A percentile compares a stretch with the other conserved stretches of the same genome.
These are phyloP conservation scores for Acanthurus tractus DNA, from an alignment of 2,797 vertebrate genomes.

Conservation along the genomic window DNA sequence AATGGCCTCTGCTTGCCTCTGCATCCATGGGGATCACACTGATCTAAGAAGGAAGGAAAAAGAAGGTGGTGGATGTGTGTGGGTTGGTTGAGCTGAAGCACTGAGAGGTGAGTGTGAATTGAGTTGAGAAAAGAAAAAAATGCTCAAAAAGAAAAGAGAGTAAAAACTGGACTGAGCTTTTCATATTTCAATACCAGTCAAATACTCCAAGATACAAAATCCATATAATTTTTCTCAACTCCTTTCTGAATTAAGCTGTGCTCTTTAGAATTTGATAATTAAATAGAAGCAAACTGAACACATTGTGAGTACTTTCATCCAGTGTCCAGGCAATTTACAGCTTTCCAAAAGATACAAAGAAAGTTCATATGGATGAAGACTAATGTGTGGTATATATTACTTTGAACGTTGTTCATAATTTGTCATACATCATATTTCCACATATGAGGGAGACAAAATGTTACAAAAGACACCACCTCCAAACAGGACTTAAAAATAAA, in stretches of 20 bases:
- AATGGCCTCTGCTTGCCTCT: neutral
- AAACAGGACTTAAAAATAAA: no score
- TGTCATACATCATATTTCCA: neutral
- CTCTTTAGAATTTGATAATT: neutral
- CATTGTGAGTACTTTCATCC: neutral
- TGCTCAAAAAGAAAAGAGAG: neutral
- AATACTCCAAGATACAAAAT: neutral
- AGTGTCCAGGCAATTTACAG: neutral
- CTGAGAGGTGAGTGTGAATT: neutral
- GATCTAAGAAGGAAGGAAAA: neutral
- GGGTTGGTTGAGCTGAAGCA: neutral
- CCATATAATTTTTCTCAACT: neutral
- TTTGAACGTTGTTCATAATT: neutral
- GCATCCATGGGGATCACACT: neutral
- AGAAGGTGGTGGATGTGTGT: slow-evolving; percentile 1
- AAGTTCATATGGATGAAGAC: neutral
- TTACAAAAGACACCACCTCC: no score
- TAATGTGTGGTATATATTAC: neutral
- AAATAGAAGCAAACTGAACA: neutral
- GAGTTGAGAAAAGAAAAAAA: slow-evolving; percentile 1
- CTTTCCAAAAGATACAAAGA: neutral
- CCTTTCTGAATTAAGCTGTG: neutral
- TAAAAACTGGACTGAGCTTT: neutral
- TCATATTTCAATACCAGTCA: neutral
- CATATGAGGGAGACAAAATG: neutral